Percentiles rank a stretch among this genome's conserved stretches.
phyloP scores from a whole-genome alignment of 2,797 vertebrate genomes.

The Pantherophis vulpinus region DNA sequence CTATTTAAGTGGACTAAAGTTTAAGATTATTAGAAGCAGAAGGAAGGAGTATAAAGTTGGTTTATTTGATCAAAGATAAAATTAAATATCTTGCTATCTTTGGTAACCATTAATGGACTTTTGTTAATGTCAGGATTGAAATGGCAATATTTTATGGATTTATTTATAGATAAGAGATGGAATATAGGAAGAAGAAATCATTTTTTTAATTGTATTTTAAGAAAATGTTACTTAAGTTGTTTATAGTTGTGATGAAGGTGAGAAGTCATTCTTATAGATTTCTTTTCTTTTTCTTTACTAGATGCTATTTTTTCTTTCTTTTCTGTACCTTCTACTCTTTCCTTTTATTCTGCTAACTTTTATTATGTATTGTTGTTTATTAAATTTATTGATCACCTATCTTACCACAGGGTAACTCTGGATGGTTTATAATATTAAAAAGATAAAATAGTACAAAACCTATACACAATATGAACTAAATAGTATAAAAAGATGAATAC shows the following conservation, averaged over 20 bases:
- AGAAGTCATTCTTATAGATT: neutral
- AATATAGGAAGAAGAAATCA: neutral
- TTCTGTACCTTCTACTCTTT: neutral
- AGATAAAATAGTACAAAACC: neutral
- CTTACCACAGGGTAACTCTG: neutral
- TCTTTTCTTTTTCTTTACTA: neutral
- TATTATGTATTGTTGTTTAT: neutral
- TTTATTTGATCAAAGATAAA: neutral
- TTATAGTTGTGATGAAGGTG: neutral
- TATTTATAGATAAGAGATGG: neutral
- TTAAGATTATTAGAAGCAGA: neutral
- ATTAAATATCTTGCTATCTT: neutral
- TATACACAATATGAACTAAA: neutral
- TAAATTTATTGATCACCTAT: neutral
- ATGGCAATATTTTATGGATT: neutral
- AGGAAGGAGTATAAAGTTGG: neutral
- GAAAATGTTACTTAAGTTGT: neutral
- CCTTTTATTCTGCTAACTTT: neutral
- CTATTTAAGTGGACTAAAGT: neutral
- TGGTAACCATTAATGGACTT: neutral
- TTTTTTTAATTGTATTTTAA: neutral
- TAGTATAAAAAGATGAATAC: neutral
- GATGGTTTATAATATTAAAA: neutral
- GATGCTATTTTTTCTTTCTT: neutral
- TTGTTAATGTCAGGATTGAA: neutral